Evolutionary conservation across 2,888 invertebrate species (phyloP), one percentile per base, ranked within the genome.

Genomic region (Taphrorychus bicolor): DNA sequence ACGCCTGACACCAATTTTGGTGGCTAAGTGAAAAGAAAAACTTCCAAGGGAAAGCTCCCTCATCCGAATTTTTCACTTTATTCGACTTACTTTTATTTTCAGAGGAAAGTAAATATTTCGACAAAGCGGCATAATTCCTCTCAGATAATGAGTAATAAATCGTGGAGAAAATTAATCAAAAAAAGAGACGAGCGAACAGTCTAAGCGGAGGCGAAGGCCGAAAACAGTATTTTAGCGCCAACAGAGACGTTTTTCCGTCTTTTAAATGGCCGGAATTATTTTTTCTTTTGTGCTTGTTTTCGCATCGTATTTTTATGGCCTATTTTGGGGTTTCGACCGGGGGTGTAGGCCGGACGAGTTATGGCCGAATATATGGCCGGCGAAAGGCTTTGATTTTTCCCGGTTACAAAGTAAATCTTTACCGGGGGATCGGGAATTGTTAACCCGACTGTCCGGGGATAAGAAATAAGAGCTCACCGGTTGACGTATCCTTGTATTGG

Each of bases 111-210:
- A 74, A 76, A 76, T 74, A 73, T 73, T 76, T 76, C 74, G 73
- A 70, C 73, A 71, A 71, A 71, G 71, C 72, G 70, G 72, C 72
- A 72, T 74, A 75, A 72, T 71, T 73, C 73, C 63, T 70, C 71
- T 68, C 67, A 74, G 71, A 75, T 76, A 76, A 76, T 74, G 75
- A 75, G 73, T 71, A 73, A 76, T 76, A 76, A 76, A 76, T 76
- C 72, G 74, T 69, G 63, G 59, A 70, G 72, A 72, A 73, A 75
- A 75, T 75, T 74, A 75, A 76, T 74, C 73, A 75, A 73, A 74
- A 61, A 62, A 63, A 71, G 70, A 69, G 70, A 57, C 40, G 63
- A 63, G 57, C 48, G 57, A 51, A 24, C 41, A 40, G 51, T 11
- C 63, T 63, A 63, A 63, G 56, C 42, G 63, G 23, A 63, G 52